phyloP scores from a whole-genome alignment of 2,888 invertebrate species.

The Cephus spinipes region DNA sequence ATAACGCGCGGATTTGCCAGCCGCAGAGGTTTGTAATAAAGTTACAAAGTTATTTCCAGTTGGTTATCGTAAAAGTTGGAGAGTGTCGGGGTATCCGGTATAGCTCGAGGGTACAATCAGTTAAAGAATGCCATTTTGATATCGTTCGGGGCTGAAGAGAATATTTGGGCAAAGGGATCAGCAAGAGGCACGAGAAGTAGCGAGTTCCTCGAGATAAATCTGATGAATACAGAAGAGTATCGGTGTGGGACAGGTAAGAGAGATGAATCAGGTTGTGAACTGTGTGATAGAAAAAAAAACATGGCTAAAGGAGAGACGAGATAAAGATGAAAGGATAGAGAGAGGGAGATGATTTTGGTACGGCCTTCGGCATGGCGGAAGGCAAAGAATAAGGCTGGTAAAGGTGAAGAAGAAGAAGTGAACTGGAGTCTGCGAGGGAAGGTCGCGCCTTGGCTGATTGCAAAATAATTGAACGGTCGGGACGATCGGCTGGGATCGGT shows the following conservation, averaged over 20 bases:
- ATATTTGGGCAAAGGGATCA: not conserved
- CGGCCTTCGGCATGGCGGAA: not conserved
- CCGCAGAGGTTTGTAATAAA: slow-evolving; percentile 50
- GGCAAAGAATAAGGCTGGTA: not conserved
- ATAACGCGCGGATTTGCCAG: slow-evolving; percentile 28
- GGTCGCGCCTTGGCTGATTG: slow-evolving; percentile 52
- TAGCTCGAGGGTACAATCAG: slow-evolving; percentile 56
- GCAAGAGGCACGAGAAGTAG: not conserved
- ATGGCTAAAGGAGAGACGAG: not conserved
- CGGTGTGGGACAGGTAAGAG: not conserved
- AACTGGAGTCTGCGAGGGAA: not conserved
- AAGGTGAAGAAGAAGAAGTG: not conserved
- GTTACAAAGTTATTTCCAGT: slow-evolving; percentile 59
- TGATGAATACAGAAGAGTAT: slow-evolving; percentile 39
- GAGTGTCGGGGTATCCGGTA: slow-evolving; percentile 41
- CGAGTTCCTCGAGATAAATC: slow-evolving; percentile 32
- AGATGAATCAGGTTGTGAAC: slow-evolving; percentile 23
- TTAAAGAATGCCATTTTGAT: slow-evolving; percentile 58
- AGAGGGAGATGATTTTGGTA: not conserved
- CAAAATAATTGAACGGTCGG: slow-evolving; percentile 66
- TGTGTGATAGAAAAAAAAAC: not conserved
- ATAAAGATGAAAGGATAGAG: slow-evolving; percentile 8
- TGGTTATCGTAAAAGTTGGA: slow-evolving; percentile 59
- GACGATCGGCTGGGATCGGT: slow-evolving; percentile 56
- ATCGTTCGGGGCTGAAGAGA: slow-evolving; percentile 41